Base-by-base conservation (phyloP, 1,140 invertebrate species). In the Drosophila pallidifrons region DNA sequence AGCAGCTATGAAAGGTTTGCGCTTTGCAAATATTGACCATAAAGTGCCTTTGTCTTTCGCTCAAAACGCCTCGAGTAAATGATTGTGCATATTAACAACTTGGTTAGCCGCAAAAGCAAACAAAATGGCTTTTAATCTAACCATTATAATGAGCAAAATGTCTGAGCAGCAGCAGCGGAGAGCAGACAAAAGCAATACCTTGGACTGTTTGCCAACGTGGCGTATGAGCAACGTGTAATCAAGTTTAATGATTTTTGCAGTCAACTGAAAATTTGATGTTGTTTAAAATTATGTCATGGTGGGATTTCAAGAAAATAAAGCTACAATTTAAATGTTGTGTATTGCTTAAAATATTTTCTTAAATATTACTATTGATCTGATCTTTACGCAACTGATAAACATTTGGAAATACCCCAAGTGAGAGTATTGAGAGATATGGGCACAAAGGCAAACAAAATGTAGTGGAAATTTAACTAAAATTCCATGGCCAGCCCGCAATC, bases 51-150 rank as follows among this genome's bases (percentile, higher is more conserved):
- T 73, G 74, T 64, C 64, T 69, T 61, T 60, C 45, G 51, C 60
- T 69, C 54, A 11, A 64, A 60, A 47, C 49, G 47, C 54, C 61
- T 54, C 77, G 30, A 75, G 75, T 78, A 78, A 77, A 79, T 79
- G 64, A 77, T 79, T 77, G 41, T 74, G 59, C 75, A 80, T 78
- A 70, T 75, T 80, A 80, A 80, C 71, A 80, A 78, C 75, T 80
- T 75, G 64, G 65, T 78, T 78, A 78, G 78, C 75, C 78, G 51
- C 75, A 80, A 75, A 58, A 52, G 78, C 75, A 80, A 78, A 78
- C 75, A 75, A 63, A 80, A 69, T 77, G 69, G 77, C 77, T 79
- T 77, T 77, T 79, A 79, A 79, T 79, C 75, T 68, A 60, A 79
- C 68, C 77, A 79, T 59, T 72, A 77, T 79, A 79, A 77, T 79